Evolutionary conservation across 2,888 invertebrate genomes (phyloP).

Genomic region (Dinocampus coccinellae): DNA sequence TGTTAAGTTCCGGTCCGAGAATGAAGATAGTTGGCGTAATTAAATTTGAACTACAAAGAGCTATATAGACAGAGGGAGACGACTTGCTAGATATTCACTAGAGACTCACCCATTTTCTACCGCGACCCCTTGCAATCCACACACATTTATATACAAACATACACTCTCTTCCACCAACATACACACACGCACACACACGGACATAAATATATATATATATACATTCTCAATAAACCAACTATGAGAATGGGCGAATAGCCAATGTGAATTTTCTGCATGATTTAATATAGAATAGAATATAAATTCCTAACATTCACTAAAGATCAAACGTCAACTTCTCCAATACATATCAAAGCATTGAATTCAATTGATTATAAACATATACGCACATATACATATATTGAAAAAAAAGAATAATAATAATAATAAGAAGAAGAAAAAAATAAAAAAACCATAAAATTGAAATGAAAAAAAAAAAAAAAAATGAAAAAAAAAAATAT

Average conservation of each 20-base stretch:
- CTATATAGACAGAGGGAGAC: conserved; percentile 38
- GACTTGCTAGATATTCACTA: not conserved
- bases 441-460: too few species aligned
- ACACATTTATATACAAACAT: not conserved
- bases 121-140: conserved; percentile 1
- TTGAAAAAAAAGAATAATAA: not conserved
- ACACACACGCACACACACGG: not conserved
- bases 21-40: conserved; percentile 60
- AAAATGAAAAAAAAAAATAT: not conserved
- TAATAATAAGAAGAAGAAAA: not conserved
- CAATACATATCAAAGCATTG: not conserved
- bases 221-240: conserved; percentile 51
- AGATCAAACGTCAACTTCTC: conserved; percentile 27
- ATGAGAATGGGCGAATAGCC: conserved; percentile 53
- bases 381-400: not conserved
- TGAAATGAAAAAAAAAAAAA: too few species aligned
- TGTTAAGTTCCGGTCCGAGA: conserved; percentile 51
- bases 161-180: not conserved
- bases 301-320: conserved; percentile 26
- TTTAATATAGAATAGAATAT: conserved; percentile 37
- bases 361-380: not conserved
- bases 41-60: conserved; percentile 66
- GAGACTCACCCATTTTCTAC: conserved; percentile 28
- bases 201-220: not conserved
- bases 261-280: conserved; percentile 45